phyloP scores from a whole-genome alignment of 2,888 invertebrate genomes.

The Poecilus cupreus region DNA sequence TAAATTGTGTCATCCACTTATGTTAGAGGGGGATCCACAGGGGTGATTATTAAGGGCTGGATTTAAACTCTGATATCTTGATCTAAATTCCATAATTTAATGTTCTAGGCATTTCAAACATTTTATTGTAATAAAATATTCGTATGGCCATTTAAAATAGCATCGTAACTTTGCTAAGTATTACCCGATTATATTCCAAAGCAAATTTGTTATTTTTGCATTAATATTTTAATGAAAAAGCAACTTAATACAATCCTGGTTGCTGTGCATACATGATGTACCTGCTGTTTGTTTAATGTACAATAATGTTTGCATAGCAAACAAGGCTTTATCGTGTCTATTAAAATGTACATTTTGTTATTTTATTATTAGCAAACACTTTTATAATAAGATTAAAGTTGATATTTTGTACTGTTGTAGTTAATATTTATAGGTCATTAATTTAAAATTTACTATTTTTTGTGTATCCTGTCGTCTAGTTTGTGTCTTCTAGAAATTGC shows the following conservation, averaged over 20 bases:
- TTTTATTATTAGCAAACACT: not conserved
- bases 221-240: no score
- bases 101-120: no score
- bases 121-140: no score
- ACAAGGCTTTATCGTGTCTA: not conserved
- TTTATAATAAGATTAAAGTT: not conserved
- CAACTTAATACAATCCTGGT: constrained; percentile 3
- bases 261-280: not conserved
- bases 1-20: no score
- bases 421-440: constrained; percentile 5
- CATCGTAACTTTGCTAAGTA: no score
- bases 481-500: constrained; percentile 23
- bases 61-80: no score
- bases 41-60: no score
- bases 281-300: constrained; percentile 4
- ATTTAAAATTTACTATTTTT: constrained; percentile 19
- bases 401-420: not conserved
- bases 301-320: not conserved
- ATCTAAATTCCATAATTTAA: no score
- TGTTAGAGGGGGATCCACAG: no score
- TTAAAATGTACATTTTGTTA: not conserved
- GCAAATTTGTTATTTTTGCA: no score
- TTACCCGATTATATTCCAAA: no score
- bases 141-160: no score
- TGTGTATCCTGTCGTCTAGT: constrained; percentile 8